Evolutionary conservation across 2,888 invertebrate genomes (phyloP), one percentile per base, ranked within the genome.

Genomic region (Cephonodes hylas): DNA sequence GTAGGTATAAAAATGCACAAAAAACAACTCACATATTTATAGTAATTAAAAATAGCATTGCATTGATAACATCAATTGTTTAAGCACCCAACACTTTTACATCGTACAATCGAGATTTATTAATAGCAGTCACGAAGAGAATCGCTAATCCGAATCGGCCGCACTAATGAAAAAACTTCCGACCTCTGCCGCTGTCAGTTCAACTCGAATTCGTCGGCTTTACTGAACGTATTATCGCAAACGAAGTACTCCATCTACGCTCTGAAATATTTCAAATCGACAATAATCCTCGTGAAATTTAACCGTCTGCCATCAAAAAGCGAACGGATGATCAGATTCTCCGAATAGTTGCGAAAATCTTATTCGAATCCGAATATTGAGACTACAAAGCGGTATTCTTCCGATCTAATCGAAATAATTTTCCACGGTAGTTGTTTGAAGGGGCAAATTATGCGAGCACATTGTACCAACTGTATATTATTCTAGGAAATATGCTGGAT

Each of bases 161-260:
- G 45, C 68, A 67, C 72, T 78, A 76, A 79, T 79, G 75, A 80
- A 79, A 79, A 79, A 80, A 79, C 73, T 78, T 77, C 68, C 72
- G 64, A 71, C 71, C 70, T 63, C 71, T 66, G 69, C 60, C 65
- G 61, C 60, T 73, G 74, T 74, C 74, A 72, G 73, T 73, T 72
- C 63, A 64, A 68, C 70, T 64, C 60, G 63, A 68, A 74, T 71
- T 68, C 65, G 68, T 63, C 65, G 66, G 70, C 67, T 74, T 68
- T 64, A 44, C 60, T 23, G 42, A 38, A 53, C 25, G 23, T 34
- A 61, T 65, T 64, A 65, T 20, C 42, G 42, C 31, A 31, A 61
- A 45, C 44, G 22, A 48, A 63, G 63, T 65, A 44, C 61, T 61
- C 63, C 62, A 62, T 48, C 60, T 57, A 60, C 58, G 25, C 34